A percentile compares a stretch with the other conserved stretches of the same genome.
These are phyloP conservation scores for Gallinago nigripennis DNA, from an alignment of 2,797 vertebrate species.

Conservation along the genomic window DNA sequence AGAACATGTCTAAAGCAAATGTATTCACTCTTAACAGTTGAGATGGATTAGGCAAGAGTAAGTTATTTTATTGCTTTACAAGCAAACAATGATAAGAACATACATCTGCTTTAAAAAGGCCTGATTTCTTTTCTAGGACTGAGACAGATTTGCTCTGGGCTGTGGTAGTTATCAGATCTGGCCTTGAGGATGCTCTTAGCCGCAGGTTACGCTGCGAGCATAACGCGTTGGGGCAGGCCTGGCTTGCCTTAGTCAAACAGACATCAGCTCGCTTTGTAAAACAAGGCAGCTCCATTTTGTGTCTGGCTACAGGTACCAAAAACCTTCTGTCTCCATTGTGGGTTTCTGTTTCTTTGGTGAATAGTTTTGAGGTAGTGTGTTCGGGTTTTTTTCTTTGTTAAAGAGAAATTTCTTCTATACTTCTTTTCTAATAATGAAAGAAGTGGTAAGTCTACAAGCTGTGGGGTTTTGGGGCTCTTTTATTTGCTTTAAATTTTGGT, in stretches of 20 bases:
- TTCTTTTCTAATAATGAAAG: neutral
- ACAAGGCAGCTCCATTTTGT: neutral
- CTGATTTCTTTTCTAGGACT: neutral
- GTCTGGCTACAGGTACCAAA: neutral
- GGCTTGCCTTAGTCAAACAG: neutral
- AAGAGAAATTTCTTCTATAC: neutral
- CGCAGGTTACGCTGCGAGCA: neutral
- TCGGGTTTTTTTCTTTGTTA: neutral
- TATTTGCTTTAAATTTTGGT: neutral
- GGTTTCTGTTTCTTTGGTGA: conserved; percentile 12
- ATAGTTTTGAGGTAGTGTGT: neutral
- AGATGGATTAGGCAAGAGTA: neutral
- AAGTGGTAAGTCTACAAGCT: neutral
- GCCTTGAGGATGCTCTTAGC: neutral
- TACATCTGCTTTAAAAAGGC: conserved; percentile 39
- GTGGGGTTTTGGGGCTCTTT: neutral
- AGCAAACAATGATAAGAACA: conserved; percentile 32
- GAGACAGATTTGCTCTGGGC: neutral
- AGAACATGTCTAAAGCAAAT: conserved; percentile 2
- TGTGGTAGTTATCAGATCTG: neutral
- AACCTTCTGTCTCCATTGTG: neutral
- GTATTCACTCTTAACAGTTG: conserved; percentile 25
- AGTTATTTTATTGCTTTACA: conserved; percentile 35
- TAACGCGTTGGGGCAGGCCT: neutral
- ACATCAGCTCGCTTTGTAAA: neutral